Percentiles rank a stretch among this genome's conserved stretches.
Evolutionary conservation across 2,113 vertebrate genomes (phyloP).

Genomic region (Platichthys stellatus): DNA sequence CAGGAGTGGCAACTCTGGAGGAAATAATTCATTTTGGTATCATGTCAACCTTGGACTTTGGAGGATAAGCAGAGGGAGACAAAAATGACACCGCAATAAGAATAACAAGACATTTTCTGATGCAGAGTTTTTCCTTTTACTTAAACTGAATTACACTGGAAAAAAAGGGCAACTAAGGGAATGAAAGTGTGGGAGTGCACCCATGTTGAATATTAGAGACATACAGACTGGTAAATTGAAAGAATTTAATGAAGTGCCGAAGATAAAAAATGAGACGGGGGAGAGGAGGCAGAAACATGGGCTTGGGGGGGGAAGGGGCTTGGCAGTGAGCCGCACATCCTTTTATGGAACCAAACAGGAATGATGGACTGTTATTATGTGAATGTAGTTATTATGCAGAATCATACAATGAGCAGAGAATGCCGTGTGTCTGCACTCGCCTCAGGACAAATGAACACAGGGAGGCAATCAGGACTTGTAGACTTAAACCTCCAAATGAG

Average conservation of each 20-base stretch:
- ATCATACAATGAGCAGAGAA: constrained; percentile 47
- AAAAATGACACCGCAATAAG: constrained; percentile 22
- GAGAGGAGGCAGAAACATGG: constrained; percentile 6
- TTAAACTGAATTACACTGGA: constrained; percentile 29
- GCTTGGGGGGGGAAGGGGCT: background rate
- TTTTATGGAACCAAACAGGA: constrained; percentile 47
- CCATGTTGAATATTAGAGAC: constrained; percentile 45
- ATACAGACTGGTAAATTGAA: constrained; percentile 55
- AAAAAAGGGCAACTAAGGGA: constrained; percentile 22
- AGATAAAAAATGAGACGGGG: constrained; percentile 21
- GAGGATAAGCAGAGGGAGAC: constrained; percentile 29
- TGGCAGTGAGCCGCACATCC: constrained; percentile 22
- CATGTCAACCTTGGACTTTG: constrained; percentile 57
- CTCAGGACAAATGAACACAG: constrained; percentile 62
- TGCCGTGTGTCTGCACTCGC: constrained; percentile 22
- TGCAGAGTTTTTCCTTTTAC: constrained; percentile 13
- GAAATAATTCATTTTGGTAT: constrained; percentile 60
- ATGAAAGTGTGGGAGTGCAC: constrained; percentile 33
- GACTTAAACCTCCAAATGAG: constrained; percentile 66
- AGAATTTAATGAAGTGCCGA: constrained; percentile 48
- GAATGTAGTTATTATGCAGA: constrained; percentile 65
- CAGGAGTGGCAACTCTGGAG: constrained; percentile 51
- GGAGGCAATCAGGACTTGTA: constrained; percentile 55
- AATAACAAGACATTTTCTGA: constrained; percentile 19
- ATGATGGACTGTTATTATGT: constrained; percentile 63